Conservation (phyloP, 1,140 invertebrate species). For the Drosophila bifasciata region DNA sequence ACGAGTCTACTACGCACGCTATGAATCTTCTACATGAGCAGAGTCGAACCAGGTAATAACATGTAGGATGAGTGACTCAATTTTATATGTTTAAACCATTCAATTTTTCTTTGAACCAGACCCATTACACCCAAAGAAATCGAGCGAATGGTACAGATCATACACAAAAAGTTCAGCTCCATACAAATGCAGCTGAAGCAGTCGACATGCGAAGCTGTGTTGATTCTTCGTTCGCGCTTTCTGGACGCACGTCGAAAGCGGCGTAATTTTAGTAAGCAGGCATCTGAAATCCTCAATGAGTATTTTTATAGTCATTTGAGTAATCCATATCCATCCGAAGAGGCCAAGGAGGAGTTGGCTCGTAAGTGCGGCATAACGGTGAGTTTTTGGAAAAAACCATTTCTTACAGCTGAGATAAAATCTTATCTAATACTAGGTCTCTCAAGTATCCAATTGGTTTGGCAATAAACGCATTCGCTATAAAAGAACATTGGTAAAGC, state of each 20-base stretch:
- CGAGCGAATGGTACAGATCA: constrained; percentile 99
- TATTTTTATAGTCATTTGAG: constrained; percentile 99
- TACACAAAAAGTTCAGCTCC: constrained; percentile 99
- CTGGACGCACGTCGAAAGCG: constrained; percentile 99
- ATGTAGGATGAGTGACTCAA: background rate
- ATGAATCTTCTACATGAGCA: constrained; percentile 99
- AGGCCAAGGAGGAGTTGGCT: constrained; percentile 99
- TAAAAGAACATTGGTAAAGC: constrained; percentile 99
- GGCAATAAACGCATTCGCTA: constrained; percentile 99
- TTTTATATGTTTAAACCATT: background rate
- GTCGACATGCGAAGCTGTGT: constrained; percentile 99
- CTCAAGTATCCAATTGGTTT: constrained; percentile 99
- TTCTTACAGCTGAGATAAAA: background rate
- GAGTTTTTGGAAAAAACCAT: constrained; percentile 84
- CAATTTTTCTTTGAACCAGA: constrained; percentile 84
- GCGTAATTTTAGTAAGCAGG: constrained; percentile 99
- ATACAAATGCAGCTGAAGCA: constrained; percentile 99
- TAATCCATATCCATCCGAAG: constrained; percentile 99
- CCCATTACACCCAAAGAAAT: constrained; percentile 98
- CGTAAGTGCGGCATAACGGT: constrained; percentile 99
- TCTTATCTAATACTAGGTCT: constrained; percentile 53
- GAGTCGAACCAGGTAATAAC: constrained; percentile 92
- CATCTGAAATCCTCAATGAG: constrained; percentile 99
- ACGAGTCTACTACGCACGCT: constrained; percentile 99
- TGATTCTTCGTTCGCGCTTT: constrained; percentile 97